Evolutionary conservation across 1,140 invertebrate genomes (phyloP).

Genomic region (Mactra quadrangularis): DNA sequence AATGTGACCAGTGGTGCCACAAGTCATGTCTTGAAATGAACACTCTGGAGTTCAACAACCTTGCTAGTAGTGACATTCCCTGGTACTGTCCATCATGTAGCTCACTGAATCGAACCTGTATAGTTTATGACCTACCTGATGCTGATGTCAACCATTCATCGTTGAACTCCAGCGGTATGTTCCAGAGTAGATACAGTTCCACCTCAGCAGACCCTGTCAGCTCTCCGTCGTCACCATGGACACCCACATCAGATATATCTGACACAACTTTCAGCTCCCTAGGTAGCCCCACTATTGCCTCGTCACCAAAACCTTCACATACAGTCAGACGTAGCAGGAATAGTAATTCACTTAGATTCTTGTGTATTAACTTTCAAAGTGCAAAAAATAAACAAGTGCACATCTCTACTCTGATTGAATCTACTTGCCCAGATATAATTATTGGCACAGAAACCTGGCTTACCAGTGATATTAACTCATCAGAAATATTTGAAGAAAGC

Average conservation of each 20-base stretch:
- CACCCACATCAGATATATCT: not conserved
- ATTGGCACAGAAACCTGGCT: no score
- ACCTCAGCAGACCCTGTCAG: not conserved
- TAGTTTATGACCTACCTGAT: not conserved
- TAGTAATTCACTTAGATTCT: constrained; percentile 11
- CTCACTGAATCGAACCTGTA: not conserved
- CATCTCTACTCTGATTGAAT: constrained; percentile 25
- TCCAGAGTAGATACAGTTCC: not conserved
- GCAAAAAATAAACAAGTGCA: not conserved
- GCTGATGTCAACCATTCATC: not conserved
- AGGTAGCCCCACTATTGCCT: constrained; percentile 5
- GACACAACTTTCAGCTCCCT: constrained; percentile 7
- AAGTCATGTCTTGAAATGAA: constrained; percentile 3
- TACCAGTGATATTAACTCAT: no score
- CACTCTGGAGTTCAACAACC: not conserved
- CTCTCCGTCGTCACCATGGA: not conserved
- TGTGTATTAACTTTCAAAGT: no score
- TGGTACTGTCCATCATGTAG: constrained; percentile 15
- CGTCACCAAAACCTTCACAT: constrained; percentile 28
- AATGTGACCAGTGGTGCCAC: constrained; percentile 14
- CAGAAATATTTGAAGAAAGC: no score
- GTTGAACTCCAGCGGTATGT: not conserved
- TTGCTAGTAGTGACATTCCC: not conserved
- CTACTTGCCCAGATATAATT: no score
- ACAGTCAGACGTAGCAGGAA: not conserved